A percentile compares a stretch with the other conserved stretches of the same genome.
These are phyloP conservation scores for Psilopogon haemacephalus DNA, from an alignment of 2,113 vertebrate genomes.

Conservation along the genomic window DNA sequence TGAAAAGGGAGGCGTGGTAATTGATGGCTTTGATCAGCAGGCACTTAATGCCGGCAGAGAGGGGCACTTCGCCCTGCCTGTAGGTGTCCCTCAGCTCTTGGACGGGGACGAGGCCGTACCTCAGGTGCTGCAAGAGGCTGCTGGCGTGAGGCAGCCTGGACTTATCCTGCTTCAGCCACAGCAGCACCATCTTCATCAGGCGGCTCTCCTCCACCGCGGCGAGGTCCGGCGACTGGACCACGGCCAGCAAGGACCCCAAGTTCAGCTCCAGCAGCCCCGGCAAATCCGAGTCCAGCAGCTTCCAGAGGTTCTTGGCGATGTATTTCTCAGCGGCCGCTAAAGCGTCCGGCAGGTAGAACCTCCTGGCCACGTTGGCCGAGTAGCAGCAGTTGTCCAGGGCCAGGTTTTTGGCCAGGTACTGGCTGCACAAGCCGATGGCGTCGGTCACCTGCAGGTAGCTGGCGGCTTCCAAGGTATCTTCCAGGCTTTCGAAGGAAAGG, in stretches of 20 bases:
- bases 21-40: constrained; percentile 87
- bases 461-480: constrained; percentile 86
- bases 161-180: constrained; percentile 85
- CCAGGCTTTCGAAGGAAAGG: constrained; percentile 82
- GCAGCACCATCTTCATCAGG: constrained; percentile 81
- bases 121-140: constrained; percentile 82
- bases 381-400: constrained; percentile 83
- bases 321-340: constrained; percentile 78
- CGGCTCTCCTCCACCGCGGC: constrained; percentile 79
- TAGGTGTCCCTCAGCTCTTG: constrained; percentile 76
- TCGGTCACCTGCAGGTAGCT: constrained; percentile 90
- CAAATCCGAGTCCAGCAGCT: constrained; percentile 75
- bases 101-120: constrained; percentile 79
- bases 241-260: constrained; percentile 76
- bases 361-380: constrained; percentile 86
- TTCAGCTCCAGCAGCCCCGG: constrained; percentile 83
- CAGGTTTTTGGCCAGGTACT: constrained; percentile 84
- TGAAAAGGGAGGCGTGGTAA: constrained; percentile 83
- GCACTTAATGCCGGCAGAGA: constrained; percentile 82
- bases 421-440: constrained; percentile 85
- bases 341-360: constrained; percentile 79
- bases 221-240: constrained; percentile 82
- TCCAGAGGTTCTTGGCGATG: constrained; percentile 77
- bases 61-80: constrained; percentile 72
- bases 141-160: constrained; percentile 75